Base-by-base conservation (phyloP, 2,888 invertebrate genomes). In the Lysandra coridon region DNA sequence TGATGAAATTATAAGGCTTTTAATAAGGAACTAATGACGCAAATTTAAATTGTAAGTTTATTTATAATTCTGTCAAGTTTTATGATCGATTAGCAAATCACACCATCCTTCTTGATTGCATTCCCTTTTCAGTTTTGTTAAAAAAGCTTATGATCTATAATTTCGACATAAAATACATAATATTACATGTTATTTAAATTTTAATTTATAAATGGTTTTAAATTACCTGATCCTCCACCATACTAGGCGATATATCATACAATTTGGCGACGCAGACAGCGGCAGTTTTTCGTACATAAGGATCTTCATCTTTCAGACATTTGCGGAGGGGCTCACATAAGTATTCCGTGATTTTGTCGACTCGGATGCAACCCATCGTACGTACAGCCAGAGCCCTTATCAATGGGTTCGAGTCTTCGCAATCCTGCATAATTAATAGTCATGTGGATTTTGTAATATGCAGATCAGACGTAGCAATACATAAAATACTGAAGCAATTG, bases 281-380 rank as follows among this genome's bases (percentile, higher is more conserved):
- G 1, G 99, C 99, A 0, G 99, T 99, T 95, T 99, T 99, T 84
- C 99, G 96, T 10, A 99, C 99, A 93, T 99, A 99, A 0, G 99
- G 99, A 93, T 99, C 99, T 89, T 99, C 99, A 90, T 99, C 99
- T 91, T 98, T 98, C 82, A 98, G 94, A 88, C 98, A 98, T 89
- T 98, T 99, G 80, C 99, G 95, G 84, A 99, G 94, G 0, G 99
- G 99, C 89, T 99, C 99, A 91, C 99, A 99, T 73, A 99, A 95
- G 92, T 99, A 99, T 94, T 99, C 99, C 0, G 99, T 99, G 87
- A 99, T 99, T 95, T 99, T 99, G 95, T 99, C 99, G 79, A 99
- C 99, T 17, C 99, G 96, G 88, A 99, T 99, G 91, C 99, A 99
- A 79, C 99, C 99, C 99, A 99, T 99, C 30, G 99, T 99, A 80